Conservation (phyloP, 2,888 invertebrate genomes). For the Oasisia sp. region DNA sequence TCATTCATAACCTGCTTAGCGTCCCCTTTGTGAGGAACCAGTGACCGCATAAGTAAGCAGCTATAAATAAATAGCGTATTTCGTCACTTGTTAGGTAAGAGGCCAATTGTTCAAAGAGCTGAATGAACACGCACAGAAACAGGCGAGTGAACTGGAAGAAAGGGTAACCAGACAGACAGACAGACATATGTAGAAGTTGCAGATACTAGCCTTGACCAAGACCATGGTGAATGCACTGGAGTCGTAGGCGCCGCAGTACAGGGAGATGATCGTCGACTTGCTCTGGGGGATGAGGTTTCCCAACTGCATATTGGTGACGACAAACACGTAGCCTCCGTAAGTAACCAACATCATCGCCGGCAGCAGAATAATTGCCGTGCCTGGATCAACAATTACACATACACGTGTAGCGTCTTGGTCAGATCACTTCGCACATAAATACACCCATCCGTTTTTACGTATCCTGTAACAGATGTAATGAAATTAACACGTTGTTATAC, state of each 20-base stretch:
- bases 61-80: too few relatives aligned
- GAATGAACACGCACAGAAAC: too few relatives aligned
- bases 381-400: neutral
- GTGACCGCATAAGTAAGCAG: neutral
- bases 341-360: slow-evolving; percentile 41
- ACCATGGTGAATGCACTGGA: slow-evolving; percentile 43
- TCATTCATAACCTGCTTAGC: neutral
- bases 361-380: slow-evolving; percentile 33
- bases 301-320: slow-evolving; percentile 45
- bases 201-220: slow-evolving; percentile 39
- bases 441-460: too few relatives aligned
- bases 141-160: too few relatives aligned
- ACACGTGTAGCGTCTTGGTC: neutral
- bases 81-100: too few relatives aligned
- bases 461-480: too few relatives aligned
- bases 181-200: neutral
- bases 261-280: slow-evolving; percentile 43
- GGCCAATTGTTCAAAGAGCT: too few relatives aligned
- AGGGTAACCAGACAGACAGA: neutral
- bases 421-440: neutral
- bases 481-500: too few relatives aligned
- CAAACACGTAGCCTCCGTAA: slow-evolving; percentile 43
- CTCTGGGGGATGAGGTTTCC: slow-evolving; percentile 42
- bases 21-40: neutral
- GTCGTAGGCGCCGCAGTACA: slow-evolving; percentile 46